A percentile compares a stretch with the other conserved stretches of the same genome.
Conservation (phyloP, 64 coral and sea anemone species). For the Actinia equina region DNA sequence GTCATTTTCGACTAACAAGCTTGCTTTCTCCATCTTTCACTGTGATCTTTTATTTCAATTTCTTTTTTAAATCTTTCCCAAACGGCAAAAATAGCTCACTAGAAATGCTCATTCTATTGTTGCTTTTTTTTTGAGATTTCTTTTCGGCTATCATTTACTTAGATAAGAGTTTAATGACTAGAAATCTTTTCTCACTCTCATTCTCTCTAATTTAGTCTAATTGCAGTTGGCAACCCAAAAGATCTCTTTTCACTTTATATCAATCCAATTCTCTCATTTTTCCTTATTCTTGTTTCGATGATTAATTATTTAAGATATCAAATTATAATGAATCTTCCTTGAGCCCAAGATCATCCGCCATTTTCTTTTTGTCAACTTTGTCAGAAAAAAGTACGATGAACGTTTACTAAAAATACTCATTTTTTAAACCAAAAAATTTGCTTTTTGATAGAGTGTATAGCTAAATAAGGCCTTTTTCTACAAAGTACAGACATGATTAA, state of each 20-base stretch:
- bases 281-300: too few relatives aligned
- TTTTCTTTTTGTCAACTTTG: background rate
- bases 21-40: too few relatives aligned
- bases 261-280: too few relatives aligned
- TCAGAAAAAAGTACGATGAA: background rate
- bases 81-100: too few relatives aligned
- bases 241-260: too few relatives aligned
- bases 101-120: too few relatives aligned
- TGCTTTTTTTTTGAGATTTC: too few relatives aligned
- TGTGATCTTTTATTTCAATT: too few relatives aligned
- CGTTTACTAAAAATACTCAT: background rate
- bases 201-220: background rate
- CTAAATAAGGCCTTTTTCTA: background rate
- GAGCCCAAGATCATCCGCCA: background rate
- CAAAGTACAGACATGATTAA: conserved; percentile 52
- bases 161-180: background rate
- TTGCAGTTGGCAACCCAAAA: background rate
- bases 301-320: too few relatives aligned
- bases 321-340: background rate
- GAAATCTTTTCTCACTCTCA: background rate
- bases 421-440: background rate
- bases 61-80: too few relatives aligned
- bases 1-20: too few relatives aligned
- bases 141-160: too few relatives aligned
- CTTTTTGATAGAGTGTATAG: background rate